Evolutionary conservation across 2,888 invertebrate genomes (phyloP), one percentile per base, ranked within the genome.

Genomic region (Notodonta ziczac): DNA sequence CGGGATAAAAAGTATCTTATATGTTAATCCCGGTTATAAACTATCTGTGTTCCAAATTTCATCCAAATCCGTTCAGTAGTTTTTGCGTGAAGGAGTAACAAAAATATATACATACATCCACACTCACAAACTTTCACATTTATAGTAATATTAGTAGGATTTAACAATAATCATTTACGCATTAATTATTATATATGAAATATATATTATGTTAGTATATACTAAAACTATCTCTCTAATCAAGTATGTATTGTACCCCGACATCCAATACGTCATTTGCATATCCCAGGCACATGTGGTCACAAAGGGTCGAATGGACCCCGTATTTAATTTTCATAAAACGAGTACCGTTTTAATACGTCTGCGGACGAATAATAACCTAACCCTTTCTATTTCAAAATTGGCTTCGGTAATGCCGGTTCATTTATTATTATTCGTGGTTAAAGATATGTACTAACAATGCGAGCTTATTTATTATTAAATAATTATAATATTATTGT

Each of bases 271-370:
- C 87, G 78, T 87, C 88, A 91, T 93, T 92, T 92, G 88, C 92
- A 93, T 93, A 93, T 84, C 83, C 88, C 86, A 77, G 83, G 85
- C 93, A 92, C 92, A 93, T 93, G 92, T 91, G 91, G 85, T 83
- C 86, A 87, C 89, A 89, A 86, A 89, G 92, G 91, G 85, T 84
- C 82, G 82, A 85, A 87, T 84, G 78, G 85, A 79, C 82, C 85
- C 88, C 83, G 88, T 90, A 91, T 93, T 92, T 91, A 93, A 93
- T 93, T 93, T 93, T 92, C 89, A 91, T 90, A 90, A 89, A 92
- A 91, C 86, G 86, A 89, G 82, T 85, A 86, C 87, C 82, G 82
- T 86, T 90, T 90, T 91, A 92, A 93, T 92, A 90, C 81, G 88
- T 89, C 88, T 87, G 86, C 84, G 77, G 84, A 73, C 80, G 84